Base-by-base conservation (phyloP, 2,888 invertebrate genomes). In the Lasiommata megera region DNA sequence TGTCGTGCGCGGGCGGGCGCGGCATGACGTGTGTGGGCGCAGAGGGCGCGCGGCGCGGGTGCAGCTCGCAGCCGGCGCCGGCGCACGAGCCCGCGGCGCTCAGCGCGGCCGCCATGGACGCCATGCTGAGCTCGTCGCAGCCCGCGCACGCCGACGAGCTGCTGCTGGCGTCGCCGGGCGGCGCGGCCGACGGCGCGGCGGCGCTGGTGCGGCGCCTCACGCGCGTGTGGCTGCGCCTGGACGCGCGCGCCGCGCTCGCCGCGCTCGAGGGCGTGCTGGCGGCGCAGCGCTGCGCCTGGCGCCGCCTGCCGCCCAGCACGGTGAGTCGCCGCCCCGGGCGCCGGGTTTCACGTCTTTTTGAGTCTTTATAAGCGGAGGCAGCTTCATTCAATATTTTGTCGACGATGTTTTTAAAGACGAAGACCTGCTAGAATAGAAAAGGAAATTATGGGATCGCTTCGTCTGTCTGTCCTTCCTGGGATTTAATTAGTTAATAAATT, bases 201-300 rank as follows among this genome's bases (percentile, higher is more conserved):
- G 67, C 16, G 65, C 88, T 98, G 72, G 97, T 97, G 46, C 94
- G 96, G 60, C 94, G 99, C 71, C 96, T 98, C 97, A 98, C 99
- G 44, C 93, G 99, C 69, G 97, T 98, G 89, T 96, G 97, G 88
- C 95, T 98, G 54, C 93, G 92, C 56, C 94, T 93, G 23, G 92
- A 91, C 69, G 92, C 93, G 72, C 93, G 93, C 48, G 92, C 92
- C 48, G 95, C 96, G 5, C 83, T 95, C 28, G 90, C 91, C 63
- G 92, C 93, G 64, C 89, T 98, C 60, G 88, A 91, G 41, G 86
- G 83, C 43, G 93, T 92, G 57, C 92, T 96, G 65, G 93, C 94
- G 68, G 61, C 54, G 12, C 66, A 67, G 62, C 64, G 72, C 36
- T 57, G 64, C 67, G 91, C 92, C 6, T 94, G 93, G 88, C 76